Percentiles rank a stretch among this genome's conserved stretches.
phyloP scores from a whole-genome alignment of 1,140 invertebrate species.

The Nixonia krombeini region DNA sequence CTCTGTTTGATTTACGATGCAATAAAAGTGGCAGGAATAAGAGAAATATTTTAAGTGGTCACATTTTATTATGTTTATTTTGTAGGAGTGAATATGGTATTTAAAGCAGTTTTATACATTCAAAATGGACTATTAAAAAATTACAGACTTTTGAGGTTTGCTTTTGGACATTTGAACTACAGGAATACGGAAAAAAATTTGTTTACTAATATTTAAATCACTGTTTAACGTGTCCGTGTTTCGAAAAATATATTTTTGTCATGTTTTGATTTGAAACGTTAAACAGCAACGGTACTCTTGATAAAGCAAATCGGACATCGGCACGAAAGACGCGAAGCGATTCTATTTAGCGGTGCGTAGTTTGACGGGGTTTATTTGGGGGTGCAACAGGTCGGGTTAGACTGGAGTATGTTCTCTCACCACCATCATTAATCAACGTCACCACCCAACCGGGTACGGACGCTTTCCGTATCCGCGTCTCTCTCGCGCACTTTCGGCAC shows the following conservation, averaged over 20 bases:
- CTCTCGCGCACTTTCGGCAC: slow-evolving; percentile 27
- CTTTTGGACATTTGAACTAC: no score
- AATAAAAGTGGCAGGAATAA: no score
- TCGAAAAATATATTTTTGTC: neutral
- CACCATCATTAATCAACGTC: slow-evolving; percentile 74
- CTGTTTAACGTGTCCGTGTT: no score
- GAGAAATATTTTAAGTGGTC: no score
- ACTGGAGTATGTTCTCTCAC: slow-evolving; percentile 70
- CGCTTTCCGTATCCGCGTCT: slow-evolving; percentile 41
- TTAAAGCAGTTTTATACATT: no score
- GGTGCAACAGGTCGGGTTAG: slow-evolving; percentile 71
- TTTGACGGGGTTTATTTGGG: slow-evolving; percentile 70
- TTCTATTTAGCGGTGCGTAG: slow-evolving; percentile 70
- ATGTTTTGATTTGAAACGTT: slow-evolving; percentile 29
- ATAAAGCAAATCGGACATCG: slow-evolving; percentile 61
- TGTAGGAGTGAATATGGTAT: no score
- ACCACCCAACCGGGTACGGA: slow-evolving; percentile 50
- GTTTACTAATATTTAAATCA: no score
- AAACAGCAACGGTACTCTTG: slow-evolving; percentile 40
- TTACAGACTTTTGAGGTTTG: no score
- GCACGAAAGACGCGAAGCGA: slow-evolving; percentile 66
- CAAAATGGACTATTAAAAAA: no score
- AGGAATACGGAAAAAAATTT: neutral
- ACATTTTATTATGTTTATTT: no score
- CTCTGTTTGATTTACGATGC: no score